phyloP scores from a whole-genome alignment of 1,140 invertebrate species.

The Drosophila parabipectinata region DNA sequence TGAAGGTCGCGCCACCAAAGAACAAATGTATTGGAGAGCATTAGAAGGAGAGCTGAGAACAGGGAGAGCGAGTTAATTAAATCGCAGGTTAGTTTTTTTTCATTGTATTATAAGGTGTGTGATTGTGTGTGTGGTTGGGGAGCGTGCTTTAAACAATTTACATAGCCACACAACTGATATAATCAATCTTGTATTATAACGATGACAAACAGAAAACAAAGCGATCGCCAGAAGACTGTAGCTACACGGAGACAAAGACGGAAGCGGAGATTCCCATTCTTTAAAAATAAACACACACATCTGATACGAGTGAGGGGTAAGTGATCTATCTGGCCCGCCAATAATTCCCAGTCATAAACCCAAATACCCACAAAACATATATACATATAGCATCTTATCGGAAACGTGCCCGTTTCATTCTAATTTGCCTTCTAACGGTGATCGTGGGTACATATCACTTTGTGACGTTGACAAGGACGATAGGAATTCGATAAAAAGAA shows the following conservation, averaged over 20 bases:
- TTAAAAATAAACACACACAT: too few relatives aligned
- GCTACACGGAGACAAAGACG: not conserved
- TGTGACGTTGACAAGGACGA: too few relatives aligned
- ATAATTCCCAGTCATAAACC: too few relatives aligned
- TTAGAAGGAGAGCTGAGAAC: not conserved
- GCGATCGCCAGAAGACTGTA: not conserved
- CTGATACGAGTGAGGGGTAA: not conserved
- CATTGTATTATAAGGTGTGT: not conserved
- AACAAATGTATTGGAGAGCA: not conserved
- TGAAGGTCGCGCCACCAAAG: constrained; percentile 28
- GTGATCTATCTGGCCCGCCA: not conserved
- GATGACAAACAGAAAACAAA: constrained; percentile 11
- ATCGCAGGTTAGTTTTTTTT: constrained; percentile 32
- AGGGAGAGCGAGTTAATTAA: constrained; percentile 33
- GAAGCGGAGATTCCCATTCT: not conserved
- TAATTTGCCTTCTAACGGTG: not conserved
- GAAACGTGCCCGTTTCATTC: not conserved
- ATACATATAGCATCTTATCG: not conserved
- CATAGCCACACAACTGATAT: constrained; percentile 30
- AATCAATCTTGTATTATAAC: constrained; percentile 32
- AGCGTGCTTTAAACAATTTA: constrained; percentile 21
- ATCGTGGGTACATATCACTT: not conserved
- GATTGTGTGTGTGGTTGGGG: constrained; percentile 4
- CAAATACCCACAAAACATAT: not conserved
- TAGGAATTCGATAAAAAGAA: too few relatives aligned